Evolutionary conservation across 2,888 invertebrate genomes (phyloP).

Genomic region (Leucophora obtusa): DNA sequence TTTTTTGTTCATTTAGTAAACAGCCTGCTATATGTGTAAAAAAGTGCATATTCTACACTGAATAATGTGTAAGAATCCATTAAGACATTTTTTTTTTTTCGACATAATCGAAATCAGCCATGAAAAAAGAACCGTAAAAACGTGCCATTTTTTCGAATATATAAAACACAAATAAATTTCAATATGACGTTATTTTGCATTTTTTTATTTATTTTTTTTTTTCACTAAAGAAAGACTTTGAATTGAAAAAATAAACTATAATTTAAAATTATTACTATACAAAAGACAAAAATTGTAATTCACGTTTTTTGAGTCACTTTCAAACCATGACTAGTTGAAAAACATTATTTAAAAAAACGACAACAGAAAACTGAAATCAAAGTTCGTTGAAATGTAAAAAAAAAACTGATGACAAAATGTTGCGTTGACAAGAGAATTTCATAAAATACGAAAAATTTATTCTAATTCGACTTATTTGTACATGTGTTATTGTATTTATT

Average conservation of each 20-base stretch:
- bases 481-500: background rate
- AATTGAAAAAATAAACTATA: background rate
- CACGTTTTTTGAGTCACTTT: slow-evolving; percentile 42
- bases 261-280: slow-evolving; percentile 1
- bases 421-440: background rate
- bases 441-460: background rate
- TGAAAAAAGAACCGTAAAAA: background rate
- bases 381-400: background rate
- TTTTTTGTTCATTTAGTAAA: background rate
- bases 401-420: background rate
- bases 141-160: background rate
- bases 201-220: background rate
- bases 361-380: background rate
- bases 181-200: background rate
- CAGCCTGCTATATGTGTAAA: background rate
- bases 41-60: background rate
- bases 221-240: background rate
- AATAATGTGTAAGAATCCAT: background rate
- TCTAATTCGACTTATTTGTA: background rate
- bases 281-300: slow-evolving; percentile 19
- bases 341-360: slow-evolving; percentile 47
- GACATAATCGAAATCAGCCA: background rate
- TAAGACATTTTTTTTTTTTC: background rate
- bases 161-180: background rate
- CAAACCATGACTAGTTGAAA: background rate